phyloP scores from a whole-genome alignment of 2,113 vertebrate genomes.

The Noctilio leporinus region DNA sequence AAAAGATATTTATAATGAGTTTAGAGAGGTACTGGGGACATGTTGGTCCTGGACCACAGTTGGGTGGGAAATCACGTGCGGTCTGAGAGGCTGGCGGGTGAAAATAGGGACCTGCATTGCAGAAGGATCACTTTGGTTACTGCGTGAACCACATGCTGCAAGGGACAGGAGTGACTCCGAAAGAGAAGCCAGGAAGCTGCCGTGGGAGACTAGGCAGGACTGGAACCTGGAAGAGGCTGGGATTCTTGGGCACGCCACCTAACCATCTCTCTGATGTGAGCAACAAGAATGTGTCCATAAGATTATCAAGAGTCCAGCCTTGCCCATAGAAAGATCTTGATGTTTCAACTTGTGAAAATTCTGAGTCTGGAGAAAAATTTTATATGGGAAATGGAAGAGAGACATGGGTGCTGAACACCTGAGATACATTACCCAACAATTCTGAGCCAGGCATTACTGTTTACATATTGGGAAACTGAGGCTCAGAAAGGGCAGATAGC shows the following conservation, averaged over 20 bases:
- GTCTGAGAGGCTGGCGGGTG: background rate
- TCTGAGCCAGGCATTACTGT: too few relatives aligned
- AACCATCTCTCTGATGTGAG: background rate
- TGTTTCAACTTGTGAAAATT: background rate
- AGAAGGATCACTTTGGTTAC: background rate
- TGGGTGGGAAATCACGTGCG: background rate
- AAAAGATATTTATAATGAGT: too few relatives aligned
- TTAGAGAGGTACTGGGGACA: background rate
- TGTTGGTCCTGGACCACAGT: rapidly evolving
- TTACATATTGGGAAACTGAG: too few relatives aligned
- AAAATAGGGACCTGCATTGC: background rate
- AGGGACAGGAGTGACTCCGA: background rate
- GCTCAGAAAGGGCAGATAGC: too few relatives aligned
- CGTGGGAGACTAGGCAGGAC: background rate
- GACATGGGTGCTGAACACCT: background rate
- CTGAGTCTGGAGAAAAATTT: background rate
- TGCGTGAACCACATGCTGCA: too few relatives aligned
- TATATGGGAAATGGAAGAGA: background rate
- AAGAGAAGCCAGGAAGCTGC: background rate
- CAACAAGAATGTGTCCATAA: background rate
- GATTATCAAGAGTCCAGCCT: background rate
- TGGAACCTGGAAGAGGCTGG: background rate
- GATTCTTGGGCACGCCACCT: background rate
- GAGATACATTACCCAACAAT: background rate
- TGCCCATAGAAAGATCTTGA: too few relatives aligned